Conservation (phyloP, 2,797 vertebrate genomes). For the Acipenser ruthenus region DNA sequence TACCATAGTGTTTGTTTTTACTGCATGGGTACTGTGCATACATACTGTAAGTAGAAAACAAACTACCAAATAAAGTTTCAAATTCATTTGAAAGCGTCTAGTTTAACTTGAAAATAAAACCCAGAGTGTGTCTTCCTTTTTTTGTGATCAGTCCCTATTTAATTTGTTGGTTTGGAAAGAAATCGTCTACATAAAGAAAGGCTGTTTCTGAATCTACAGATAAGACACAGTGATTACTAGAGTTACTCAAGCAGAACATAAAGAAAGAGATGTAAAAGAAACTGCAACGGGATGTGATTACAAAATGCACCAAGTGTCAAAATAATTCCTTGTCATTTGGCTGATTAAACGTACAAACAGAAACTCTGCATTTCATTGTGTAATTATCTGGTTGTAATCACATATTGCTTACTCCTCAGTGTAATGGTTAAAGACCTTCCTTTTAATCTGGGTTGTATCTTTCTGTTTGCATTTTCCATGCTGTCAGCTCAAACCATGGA, state of each 20-base stretch:
- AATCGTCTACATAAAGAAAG: slow-evolving; percentile 36
- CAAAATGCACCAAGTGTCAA: slow-evolving; percentile 32
- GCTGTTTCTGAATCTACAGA: slow-evolving; percentile 37
- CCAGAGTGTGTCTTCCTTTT: slow-evolving; percentile 47
- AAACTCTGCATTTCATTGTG: slow-evolving; percentile 21
- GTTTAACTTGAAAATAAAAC: slow-evolving; percentile 10
- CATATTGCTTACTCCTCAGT: slow-evolving; percentile 4
- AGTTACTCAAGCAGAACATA: slow-evolving; percentile 63
- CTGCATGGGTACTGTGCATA: too few relatives aligned
- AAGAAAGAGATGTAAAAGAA: slow-evolving; percentile 52
- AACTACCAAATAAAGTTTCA: not conserved
- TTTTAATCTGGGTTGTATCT: slow-evolving; percentile 15
- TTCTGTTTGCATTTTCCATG: slow-evolving; percentile 1
- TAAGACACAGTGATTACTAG: slow-evolving; percentile 56
- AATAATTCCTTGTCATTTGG: slow-evolving; percentile 27
- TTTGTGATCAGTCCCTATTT: slow-evolving; percentile 61
- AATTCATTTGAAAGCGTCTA: not conserved
- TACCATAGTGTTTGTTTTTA: too few relatives aligned
- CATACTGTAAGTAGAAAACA: not conserved
- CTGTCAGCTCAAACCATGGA: slow-evolving; percentile 6
- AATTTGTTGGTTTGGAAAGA: slow-evolving; percentile 50
- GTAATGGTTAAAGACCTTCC: slow-evolving; percentile 13
- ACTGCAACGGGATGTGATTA: slow-evolving; percentile 49
- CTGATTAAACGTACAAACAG: slow-evolving; percentile 18
- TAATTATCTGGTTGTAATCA: slow-evolving; percentile 28